Evolutionary conservation across 2,113 vertebrate species (phyloP).

Genomic region (Columba livia): DNA sequence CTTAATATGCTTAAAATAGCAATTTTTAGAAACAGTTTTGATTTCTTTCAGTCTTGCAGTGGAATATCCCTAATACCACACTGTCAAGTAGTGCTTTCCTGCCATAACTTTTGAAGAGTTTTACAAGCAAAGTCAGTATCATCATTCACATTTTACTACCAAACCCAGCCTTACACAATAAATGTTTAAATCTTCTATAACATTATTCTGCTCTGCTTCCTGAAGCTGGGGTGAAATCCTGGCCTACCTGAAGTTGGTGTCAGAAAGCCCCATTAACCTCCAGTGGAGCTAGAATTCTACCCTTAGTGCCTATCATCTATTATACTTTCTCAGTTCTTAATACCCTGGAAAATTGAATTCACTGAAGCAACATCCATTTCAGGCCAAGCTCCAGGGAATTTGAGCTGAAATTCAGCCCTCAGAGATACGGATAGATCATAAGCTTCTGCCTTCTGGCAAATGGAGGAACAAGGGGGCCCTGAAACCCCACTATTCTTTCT

Average conservation of each 20-base stretch:
- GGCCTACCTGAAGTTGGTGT: not conserved
- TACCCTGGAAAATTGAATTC: constrained; percentile 46
- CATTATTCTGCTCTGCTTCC: not conserved
- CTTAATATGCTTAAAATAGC: not conserved
- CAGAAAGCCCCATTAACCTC: constrained; percentile 23
- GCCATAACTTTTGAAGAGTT: not conserved
- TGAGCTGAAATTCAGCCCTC: not conserved
- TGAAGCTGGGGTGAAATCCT: not conserved
- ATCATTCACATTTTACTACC: not conserved
- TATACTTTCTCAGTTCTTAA: constrained; percentile 17
- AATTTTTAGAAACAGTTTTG: not conserved
- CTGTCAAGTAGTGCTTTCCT: not conserved
- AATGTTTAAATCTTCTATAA: not conserved
- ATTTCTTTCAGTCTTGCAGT: not conserved
- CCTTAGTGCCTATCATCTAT: not conserved
- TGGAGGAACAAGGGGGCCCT: not conserved
- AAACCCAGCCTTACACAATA: not conserved
- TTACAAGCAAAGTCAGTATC: not conserved
- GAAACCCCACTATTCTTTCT: not conserved
- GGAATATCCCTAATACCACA: not conserved
- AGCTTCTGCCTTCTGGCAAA: not conserved
- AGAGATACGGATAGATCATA: not conserved
- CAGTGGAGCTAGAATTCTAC: not conserved
- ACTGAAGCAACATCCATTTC: constrained; percentile 9
- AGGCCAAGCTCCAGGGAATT: constrained; percentile 5